A percentile compares a stretch with the other conserved stretches of the same genome.
Evolutionary conservation across 2,113 vertebrate genomes (phyloP).

Genomic region (Hydrochoerus hydrochaeris): DNA sequence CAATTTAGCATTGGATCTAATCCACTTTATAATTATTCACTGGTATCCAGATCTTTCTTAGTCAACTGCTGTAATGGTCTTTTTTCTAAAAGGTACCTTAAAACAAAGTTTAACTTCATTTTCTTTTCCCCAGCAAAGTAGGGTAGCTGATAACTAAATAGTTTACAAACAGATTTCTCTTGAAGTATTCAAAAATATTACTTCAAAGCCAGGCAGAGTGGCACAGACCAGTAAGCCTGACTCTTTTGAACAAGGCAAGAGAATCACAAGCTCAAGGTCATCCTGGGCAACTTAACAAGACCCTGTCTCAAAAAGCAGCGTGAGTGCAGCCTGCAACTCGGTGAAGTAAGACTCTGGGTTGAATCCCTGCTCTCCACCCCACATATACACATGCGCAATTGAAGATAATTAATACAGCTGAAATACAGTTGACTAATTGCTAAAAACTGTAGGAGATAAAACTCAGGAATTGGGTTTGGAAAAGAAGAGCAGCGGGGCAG

Average conservation of each 20-base stretch:
- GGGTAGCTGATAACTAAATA: not conserved
- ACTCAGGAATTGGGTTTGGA: not conserved
- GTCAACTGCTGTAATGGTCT: not conserved
- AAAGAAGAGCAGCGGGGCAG: not conserved
- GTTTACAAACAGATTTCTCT: constrained; percentile 5
- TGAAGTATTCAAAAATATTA: constrained; percentile 53
- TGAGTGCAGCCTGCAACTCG: not conserved
- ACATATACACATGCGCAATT: not conserved
- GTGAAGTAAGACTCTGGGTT: not conserved
- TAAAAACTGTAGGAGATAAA: not conserved
- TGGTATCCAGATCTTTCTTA: constrained; percentile 8
- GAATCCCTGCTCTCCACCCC: not conserved
- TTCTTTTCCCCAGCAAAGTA: constrained; percentile 49
- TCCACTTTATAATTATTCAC: not conserved
- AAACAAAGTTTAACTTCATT: constrained; percentile 26
- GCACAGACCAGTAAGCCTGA: not conserved
- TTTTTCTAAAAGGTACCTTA: constrained; percentile 27
- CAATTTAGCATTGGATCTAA: not conserved
- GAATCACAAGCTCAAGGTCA: not conserved
- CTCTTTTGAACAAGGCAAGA: not conserved
- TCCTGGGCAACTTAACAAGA: not conserved
- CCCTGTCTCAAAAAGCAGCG: not conserved
- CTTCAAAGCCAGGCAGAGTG: not conserved
- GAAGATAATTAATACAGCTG: not conserved
- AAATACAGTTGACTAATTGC: not conserved